phyloP scores from a whole-genome alignment of 2,888 invertebrate species.

The Acronicta leporina region DNA sequence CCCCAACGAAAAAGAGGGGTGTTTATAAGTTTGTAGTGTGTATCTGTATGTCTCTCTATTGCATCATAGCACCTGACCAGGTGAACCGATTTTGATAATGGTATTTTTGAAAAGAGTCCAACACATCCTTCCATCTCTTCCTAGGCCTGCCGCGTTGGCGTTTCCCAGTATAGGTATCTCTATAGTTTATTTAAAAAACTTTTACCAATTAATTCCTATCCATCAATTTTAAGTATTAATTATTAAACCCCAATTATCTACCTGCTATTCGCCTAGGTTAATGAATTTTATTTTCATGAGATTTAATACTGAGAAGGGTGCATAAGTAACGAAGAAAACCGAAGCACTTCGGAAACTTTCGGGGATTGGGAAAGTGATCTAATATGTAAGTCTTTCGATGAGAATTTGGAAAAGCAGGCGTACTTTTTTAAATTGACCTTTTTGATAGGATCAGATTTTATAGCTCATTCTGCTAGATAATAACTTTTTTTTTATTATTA shows the following conservation, averaged over 20 bases:
- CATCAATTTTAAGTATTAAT: slow-evolving; percentile 10
- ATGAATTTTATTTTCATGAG: slow-evolving; percentile 45
- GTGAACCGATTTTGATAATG: no score
- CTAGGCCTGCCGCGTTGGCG: no score
- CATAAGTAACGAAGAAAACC: slow-evolving; percentile 45
- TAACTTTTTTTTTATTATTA: no score
- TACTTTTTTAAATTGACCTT: slow-evolving; percentile 2
- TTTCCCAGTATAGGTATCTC: no score
- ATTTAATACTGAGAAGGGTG: slow-evolving; percentile 41
- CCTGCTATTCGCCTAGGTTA: slow-evolving; percentile 16
- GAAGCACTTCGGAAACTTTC: slow-evolving; percentile 36
- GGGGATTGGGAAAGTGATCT: slow-evolving; percentile 33
- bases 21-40: no score
- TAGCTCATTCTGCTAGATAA: no score
- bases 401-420: slow-evolving; percentile 6
- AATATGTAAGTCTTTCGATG: slow-evolving; percentile 45
- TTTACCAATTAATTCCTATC: background rate
- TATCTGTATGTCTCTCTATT: no score
- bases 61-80: no score
- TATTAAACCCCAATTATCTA: slow-evolving; percentile 24
- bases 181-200: no score
- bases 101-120: no score
- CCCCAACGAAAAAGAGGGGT: no score
- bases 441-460: background rate
- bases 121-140: no score